Conservation (phyloP, 1,140 invertebrate genomes). For the Bombus pyrosoma region DNA sequence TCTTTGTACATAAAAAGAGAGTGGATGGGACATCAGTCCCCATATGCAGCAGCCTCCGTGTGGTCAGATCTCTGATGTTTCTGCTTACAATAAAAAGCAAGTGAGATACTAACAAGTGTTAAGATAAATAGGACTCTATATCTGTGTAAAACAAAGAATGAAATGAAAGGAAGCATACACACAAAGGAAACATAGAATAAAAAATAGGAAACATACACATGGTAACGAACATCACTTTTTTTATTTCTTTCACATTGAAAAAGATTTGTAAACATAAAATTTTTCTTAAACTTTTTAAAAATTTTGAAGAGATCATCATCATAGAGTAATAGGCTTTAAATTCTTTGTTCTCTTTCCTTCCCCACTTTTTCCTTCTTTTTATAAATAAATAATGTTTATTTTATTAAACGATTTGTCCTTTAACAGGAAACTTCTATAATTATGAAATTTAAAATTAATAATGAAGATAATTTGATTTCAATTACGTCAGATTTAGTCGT, state of each 20-base stretch:
- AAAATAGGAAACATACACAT: background rate
- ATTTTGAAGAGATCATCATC: constrained; percentile 26
- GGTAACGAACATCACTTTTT: constrained; percentile 31
- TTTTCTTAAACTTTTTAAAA: constrained; percentile 18
- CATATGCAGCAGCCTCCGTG: no score
- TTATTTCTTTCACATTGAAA: constrained; percentile 38
- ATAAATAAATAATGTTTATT: constrained; percentile 11
- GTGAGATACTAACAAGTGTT: background rate
- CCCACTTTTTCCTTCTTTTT: background rate
- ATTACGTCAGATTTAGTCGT: background rate
- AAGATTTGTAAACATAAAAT: constrained; percentile 46
- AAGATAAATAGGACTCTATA: no score
- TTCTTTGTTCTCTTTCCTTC: background rate
- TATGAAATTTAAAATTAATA: background rate
- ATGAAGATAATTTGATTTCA: background rate
- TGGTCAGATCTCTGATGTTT: background rate
- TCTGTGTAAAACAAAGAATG: background rate
- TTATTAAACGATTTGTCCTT: background rate
- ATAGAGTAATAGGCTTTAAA: background rate
- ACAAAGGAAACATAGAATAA: background rate
- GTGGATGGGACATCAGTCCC: no score
- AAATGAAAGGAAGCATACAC: background rate
- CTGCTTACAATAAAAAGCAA: background rate
- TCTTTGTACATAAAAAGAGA: no score
- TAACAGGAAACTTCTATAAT: background rate